Evolutionary conservation across 2,113 vertebrate species (phyloP).

Genomic region (Paratilapia polleni): DNA sequence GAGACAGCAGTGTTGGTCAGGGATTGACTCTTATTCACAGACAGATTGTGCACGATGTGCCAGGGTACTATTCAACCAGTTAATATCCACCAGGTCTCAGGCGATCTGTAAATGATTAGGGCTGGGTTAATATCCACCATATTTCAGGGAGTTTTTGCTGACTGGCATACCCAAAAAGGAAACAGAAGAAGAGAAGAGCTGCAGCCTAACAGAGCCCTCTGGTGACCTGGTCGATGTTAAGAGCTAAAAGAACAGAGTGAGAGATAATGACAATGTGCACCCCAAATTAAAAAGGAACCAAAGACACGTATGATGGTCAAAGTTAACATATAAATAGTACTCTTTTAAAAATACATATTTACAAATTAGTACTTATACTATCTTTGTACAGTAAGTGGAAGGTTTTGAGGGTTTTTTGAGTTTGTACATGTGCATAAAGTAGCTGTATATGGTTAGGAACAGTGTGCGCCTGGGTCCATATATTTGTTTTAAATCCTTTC

Average conservation of each 20-base stretch:
- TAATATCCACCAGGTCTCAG: background rate
- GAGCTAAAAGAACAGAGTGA: background rate
- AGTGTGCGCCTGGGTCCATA: slow-evolving; percentile 7
- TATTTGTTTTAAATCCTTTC: background rate
- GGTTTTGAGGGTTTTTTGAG: background rate
- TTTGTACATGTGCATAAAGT: slow-evolving; percentile 20
- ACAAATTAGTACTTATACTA: slow-evolving; percentile 40
- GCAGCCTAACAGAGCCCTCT: background rate
- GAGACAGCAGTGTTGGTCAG: background rate
- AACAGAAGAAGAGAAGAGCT: background rate
- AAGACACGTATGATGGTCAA: slow-evolving; percentile 3
- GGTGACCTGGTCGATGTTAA: background rate
- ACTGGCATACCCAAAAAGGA: background rate
- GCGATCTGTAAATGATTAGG: fast-evolving
- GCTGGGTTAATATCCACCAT: background rate
- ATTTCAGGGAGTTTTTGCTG: background rate
- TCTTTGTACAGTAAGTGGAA: slow-evolving; percentile 27
- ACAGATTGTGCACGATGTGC: background rate
- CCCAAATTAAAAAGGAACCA: background rate
- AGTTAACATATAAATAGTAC: slow-evolving; percentile 49
- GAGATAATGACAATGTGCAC: background rate
- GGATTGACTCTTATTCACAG: background rate
- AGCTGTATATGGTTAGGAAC: slow-evolving; percentile 2
- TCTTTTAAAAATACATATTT: slow-evolving; percentile 61
- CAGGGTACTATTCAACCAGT: background rate